Conservation (phyloP, 1,140 invertebrate genomes). For the Glossosoma conforme region DNA sequence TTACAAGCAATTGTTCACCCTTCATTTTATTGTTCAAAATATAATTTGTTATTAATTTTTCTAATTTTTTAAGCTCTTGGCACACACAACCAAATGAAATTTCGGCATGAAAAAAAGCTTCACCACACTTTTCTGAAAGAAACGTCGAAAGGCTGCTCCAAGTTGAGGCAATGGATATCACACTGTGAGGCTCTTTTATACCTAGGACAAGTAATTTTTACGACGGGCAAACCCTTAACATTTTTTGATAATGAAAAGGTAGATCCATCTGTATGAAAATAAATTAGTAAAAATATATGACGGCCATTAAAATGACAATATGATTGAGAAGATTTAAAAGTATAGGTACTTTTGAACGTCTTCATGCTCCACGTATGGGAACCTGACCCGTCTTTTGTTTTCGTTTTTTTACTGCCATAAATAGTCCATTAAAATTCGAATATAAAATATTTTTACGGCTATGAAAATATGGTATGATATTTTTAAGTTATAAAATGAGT, state of each 20-base stretch:
- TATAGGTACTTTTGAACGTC: conserved; percentile 4
- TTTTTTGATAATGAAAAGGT: neutral
- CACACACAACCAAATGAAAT: too few relatives aligned
- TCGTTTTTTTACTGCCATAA: conserved; percentile 18
- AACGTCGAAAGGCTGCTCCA: too few relatives aligned
- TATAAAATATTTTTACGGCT: conserved; percentile 14
- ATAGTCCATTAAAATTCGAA: conserved; percentile 12
- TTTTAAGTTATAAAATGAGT: neutral
- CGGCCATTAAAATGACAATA: conserved; percentile 19
- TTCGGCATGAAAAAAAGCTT: too few relatives aligned
- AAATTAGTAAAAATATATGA: conserved; percentile 13
- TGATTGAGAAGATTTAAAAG: conserved; percentile 7
- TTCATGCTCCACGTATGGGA: conserved; percentile 13
- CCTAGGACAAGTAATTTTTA: conserved; percentile 4
- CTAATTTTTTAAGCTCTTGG: too few relatives aligned
- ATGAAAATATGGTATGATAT: conserved; percentile 16
- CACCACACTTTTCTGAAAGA: too few relatives aligned
- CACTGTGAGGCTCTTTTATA: neutral
- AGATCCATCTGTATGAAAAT: conserved; percentile 11
- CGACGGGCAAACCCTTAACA: conserved; percentile 5
- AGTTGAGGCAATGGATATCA: conserved; percentile 3
- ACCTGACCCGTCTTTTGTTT: conserved; percentile 1
- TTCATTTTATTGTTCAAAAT: too few relatives aligned
- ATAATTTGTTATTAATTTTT: too few relatives aligned
- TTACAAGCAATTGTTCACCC: too few relatives aligned